Evolutionary conservation across 2,888 invertebrate species (phyloP), one percentile per base, ranked within the genome.

Genomic region (Schizotus pectinicornis): DNA sequence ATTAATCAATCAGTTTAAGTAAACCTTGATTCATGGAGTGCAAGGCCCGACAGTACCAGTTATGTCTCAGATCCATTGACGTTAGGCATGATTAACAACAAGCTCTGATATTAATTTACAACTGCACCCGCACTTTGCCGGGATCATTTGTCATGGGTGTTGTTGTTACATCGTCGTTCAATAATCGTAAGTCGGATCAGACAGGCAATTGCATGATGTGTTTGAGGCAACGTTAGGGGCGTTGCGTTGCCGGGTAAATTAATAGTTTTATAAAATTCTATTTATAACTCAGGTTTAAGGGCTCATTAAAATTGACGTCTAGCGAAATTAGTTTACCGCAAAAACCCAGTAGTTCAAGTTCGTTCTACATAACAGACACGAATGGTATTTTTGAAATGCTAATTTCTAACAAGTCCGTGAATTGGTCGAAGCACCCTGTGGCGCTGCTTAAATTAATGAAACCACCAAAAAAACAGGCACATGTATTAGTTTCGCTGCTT

Each of bases 171-270:
- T 22, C 22, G 22, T 22, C 5, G 22, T 22, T 22, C 22, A 22
- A 22, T 22, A 22, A 22, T 22, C 22, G 22, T 22, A 36, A 31
- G 42, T 8, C 43, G 37, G 9, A 42, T 9, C 30, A 43, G 34
- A 7, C 34, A 54, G 54, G 54, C 46, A 54, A 54, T 54, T 54
- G 32, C 47, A 54, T 54, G 22, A 54, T 54, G 22, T 22, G 22
- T 22, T 47, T 14, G 54, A 38, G 37, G 34, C 47, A 47, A 47
- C 46, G 41, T 31, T 38, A 7, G 33, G 33, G 47, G 34, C 39
- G 39, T 54, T 46, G 41, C 32, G 39, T 45, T 11, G 35, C 42
- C 9, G 34, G 47, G 54, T 46, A 54, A 54, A 47, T 54, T 47
- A 54, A 41, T 46, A 54, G 36, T 47, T 53, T 46, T 53, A 45